These are phyloP conservation scores for Chroicocephalus ridibundus DNA, from an alignment of 2,113 vertebrate species.

Conservation along the genomic window DNA sequence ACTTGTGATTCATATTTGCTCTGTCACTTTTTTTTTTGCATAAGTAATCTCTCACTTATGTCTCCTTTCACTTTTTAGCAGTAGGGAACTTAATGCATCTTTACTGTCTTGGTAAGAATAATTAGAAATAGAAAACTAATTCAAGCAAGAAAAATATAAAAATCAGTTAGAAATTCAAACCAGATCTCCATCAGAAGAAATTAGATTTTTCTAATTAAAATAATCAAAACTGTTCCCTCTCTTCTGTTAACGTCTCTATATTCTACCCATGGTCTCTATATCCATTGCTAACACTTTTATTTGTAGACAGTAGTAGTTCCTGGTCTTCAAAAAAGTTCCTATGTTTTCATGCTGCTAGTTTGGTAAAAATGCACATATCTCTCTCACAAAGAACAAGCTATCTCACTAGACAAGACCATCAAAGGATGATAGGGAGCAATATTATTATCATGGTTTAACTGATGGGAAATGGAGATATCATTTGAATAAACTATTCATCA, in stretches of 20 bases:
- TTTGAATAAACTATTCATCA: background rate
- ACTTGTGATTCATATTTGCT: constrained; percentile 33
- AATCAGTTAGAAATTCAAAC: background rate
- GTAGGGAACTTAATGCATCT: background rate
- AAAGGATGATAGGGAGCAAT: background rate
- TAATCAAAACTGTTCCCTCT: background rate
- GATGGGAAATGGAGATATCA: background rate
- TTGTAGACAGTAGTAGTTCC: background rate
- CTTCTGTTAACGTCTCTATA: background rate
- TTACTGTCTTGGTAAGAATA: background rate
- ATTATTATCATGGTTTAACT: background rate
- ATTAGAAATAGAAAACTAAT: background rate
- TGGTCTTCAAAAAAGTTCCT: background rate
- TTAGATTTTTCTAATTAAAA: background rate
- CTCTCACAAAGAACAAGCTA: background rate
- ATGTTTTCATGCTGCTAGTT: background rate
- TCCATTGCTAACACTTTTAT: background rate
- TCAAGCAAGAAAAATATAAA: background rate
- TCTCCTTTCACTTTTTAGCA: constrained; percentile 20
- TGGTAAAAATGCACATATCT: background rate
- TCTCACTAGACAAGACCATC: background rate
- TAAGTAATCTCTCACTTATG: constrained; percentile 27
- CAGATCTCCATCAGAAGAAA: background rate
- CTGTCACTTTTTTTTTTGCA: background rate
- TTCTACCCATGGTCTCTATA: background rate